Evolutionary conservation across 2,797 vertebrate species (phyloP).

Genomic region (Kryptolebias ocellatus): DNA sequence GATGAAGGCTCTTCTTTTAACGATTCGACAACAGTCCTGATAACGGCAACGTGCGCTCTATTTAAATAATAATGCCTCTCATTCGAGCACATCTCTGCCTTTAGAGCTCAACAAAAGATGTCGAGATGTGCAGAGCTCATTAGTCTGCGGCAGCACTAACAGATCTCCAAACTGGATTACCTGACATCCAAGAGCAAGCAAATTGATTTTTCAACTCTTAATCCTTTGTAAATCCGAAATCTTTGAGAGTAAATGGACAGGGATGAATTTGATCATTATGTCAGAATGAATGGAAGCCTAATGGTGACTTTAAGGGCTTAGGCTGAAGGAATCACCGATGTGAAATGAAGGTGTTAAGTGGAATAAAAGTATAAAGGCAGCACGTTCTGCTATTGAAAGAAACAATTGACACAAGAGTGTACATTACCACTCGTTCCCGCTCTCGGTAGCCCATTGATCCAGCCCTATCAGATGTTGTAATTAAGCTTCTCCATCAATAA

Average conservation of each 20-base stretch:
- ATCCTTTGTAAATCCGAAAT: constrained; percentile 76
- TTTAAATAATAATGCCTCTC: constrained; percentile 44
- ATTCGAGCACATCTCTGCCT: constrained; percentile 40
- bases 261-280: constrained; percentile 74
- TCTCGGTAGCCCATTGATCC: constrained; percentile 49
- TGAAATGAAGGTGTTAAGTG: constrained; percentile 54
- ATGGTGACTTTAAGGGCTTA: constrained; percentile 70
- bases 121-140: constrained; percentile 31
- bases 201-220: constrained; percentile 76
- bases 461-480: constrained; percentile 69
- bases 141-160: constrained; percentile 35
- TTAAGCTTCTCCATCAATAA: constrained; percentile 78
- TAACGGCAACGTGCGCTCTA: constrained; percentile 21
- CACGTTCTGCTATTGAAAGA: constrained; percentile 43
- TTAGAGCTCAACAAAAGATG: constrained; percentile 45
- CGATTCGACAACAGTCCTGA: constrained; percentile 18
- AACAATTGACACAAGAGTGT: constrained; percentile 58
- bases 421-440: constrained; percentile 51
- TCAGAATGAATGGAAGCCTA: constrained; percentile 70
- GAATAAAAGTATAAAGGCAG: constrained; percentile 15
- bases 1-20: constrained; percentile 48
- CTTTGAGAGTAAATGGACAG: constrained; percentile 68
- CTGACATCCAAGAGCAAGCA: constrained; percentile 70
- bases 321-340: constrained; percentile 66
- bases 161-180: constrained; percentile 68